Conservation (phyloP, 2,113 vertebrate genomes). For the Crocuta crocuta region DNA sequence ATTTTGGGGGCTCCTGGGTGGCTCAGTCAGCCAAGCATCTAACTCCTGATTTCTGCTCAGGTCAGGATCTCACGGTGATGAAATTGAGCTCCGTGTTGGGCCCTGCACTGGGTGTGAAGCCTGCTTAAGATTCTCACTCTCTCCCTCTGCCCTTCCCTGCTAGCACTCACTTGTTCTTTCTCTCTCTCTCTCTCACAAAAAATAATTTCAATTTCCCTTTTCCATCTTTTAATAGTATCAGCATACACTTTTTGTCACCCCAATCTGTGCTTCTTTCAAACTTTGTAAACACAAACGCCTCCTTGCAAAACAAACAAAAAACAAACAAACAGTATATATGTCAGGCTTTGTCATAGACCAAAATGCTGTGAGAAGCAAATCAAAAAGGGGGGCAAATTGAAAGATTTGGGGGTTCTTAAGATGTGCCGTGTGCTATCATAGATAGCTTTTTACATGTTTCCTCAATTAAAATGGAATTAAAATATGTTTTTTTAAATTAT, state of each 20-base stretch:
- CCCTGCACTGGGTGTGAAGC: too few species aligned
- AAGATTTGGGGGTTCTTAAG: not conserved
- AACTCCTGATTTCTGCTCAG: too few species aligned
- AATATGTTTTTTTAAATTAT: not conserved
- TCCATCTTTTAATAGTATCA: not conserved
- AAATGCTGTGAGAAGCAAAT: not conserved
- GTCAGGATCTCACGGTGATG: too few species aligned
- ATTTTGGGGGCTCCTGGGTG: not conserved
- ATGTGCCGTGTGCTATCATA: not conserved
- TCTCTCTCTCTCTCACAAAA: too few species aligned
- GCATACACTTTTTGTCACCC: not conserved
- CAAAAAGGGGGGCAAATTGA: not conserved
- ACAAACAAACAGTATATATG: not conserved
- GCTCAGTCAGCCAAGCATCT: too few species aligned
- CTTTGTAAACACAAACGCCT: not conserved
- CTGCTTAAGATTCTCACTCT: too few species aligned
- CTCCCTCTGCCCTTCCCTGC: too few species aligned
- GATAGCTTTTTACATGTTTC: not conserved
- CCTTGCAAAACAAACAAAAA: not conserved
- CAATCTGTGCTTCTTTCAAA: conserved; percentile 13
- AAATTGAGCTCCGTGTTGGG: too few species aligned
- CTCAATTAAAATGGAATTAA: conserved; percentile 4
- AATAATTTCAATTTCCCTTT: not conserved
- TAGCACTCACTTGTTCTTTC: too few species aligned
- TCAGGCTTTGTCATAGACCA: not conserved